phyloP scores from a whole-genome alignment of 2,888 invertebrate genomes.

The Tuberolachnus salignus region DNA sequence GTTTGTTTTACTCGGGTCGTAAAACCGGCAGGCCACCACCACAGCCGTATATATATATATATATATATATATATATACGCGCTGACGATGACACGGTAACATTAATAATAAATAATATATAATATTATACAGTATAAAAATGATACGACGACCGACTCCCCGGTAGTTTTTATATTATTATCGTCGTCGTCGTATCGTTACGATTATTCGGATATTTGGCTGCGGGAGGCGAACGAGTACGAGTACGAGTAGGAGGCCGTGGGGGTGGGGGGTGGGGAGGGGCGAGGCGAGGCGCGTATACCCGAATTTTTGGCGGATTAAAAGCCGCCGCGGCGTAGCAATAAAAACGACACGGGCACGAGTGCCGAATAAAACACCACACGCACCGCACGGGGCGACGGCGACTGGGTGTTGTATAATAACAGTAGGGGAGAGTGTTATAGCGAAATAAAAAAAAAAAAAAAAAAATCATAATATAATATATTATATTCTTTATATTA shows the following conservation, averaged over 20 bases:
- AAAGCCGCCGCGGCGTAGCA: constrained; percentile 42
- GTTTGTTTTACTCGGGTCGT: constrained; percentile 56
- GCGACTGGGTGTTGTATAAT: background rate
- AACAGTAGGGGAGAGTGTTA: too few species aligned
- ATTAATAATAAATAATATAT: constrained; percentile 56
- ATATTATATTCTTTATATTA: constrained; percentile 48
- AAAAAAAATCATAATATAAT: too few species aligned
- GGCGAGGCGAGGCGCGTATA: background rate
- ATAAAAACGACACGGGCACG: constrained; percentile 56
- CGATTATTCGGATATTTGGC: constrained; percentile 50
- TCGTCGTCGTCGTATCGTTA: constrained; percentile 49
- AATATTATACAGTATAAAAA: constrained; percentile 55
- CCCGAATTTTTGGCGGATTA: constrained; percentile 49
- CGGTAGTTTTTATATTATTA: constrained; percentile 51
- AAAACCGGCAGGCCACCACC: constrained; percentile 15
- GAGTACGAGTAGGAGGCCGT: too few species aligned
- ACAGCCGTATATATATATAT: background rate
- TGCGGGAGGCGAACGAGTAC: too few species aligned
- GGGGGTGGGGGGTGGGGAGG: too few species aligned
- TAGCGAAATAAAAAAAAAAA: background rate
- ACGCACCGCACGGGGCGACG: background rate
- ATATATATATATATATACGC: background rate
- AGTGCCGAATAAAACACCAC: constrained; percentile 45
- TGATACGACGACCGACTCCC: constrained; percentile 52
- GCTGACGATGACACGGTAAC: constrained; percentile 56